A percentile compares a stretch with the other conserved stretches of the same genome.
Evolutionary conservation across 2,797 vertebrate genomes (phyloP).

Genomic region (Thamnophis elegans): DNA sequence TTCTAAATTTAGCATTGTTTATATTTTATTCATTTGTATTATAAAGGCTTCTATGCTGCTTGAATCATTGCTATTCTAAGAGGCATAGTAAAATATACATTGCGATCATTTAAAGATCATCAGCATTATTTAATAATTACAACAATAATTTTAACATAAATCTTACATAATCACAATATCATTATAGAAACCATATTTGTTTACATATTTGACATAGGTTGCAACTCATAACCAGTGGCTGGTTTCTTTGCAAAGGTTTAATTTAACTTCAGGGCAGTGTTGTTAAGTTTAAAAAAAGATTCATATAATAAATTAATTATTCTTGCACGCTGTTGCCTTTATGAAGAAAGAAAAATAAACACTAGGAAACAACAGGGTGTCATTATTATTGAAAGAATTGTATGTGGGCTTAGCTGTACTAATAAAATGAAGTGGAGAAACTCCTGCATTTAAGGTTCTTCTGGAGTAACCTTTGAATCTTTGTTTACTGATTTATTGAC

Average conservation of each 20-base stretch:
- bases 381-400: not conserved
- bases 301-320: not conserved
- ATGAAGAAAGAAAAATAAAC: not conserved
- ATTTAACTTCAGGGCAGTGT: not conserved
- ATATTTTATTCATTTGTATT: not conserved
- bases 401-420: no score
- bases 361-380: not conserved
- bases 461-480: not conserved
- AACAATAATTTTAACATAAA: not conserved
- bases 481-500: not conserved
- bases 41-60: not conserved
- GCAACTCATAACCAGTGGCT: not conserved
- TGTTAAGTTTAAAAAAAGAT: not conserved
- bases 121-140: not conserved
- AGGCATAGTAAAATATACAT: not conserved
- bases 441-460: not conserved
- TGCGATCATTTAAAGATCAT: not conserved
- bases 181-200: not conserved
- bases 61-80: not conserved
- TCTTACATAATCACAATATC: not conserved
- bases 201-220: not conserved
- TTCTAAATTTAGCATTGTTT: not conserved
- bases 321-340: not conserved
- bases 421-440: not conserved
- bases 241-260: not conserved